Evolutionary conservation across 2,888 invertebrate genomes (phyloP), one percentile per base, ranked within the genome.

Genomic region (Acanthococcus lagerstroemiae): DNA sequence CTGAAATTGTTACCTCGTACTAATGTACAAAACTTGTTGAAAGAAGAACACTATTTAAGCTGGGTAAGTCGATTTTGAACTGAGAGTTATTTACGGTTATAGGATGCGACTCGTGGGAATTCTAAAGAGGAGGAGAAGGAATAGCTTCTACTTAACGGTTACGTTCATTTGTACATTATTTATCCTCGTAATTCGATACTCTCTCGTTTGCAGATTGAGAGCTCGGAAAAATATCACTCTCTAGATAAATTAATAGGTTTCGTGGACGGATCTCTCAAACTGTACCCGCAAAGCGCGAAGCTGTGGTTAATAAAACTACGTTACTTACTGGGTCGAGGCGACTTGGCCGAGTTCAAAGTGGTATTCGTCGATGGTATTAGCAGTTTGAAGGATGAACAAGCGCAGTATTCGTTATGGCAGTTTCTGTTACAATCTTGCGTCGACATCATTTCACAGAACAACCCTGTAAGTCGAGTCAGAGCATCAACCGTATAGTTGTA

Each of bases 351-450:
- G 48, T 60, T 60, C 17, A 60, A 46, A 48, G 19, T 15, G 17
- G 27, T 25, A 25, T 60, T 60, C 21, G 27, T 26, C 46, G 45
- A 15, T 15, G 60, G 48, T 4, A 46, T 19, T 17, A 26, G 48
- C 12, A 46, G 46, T 26, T 26, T 60, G 15, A 60, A 60, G 22
- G 60, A 60, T n/a, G 60, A 60, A 27, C 60, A 48, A 5, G 46
- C 60, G n/a, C 60, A 50, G 26, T 60, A 48, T 60, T 17, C 27
- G 45, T 9, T 60, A 15, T 60, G 60, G 60, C 60, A 60, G 26
- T 48, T 46, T 9, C 26, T 19, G 6, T 21, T 60, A 1, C 26
- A 60, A 19, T 60, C 48, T 46, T 60, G 46, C 15, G 46, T 45
- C 46, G 46, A 45, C 19, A n/a, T 45, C 19, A n/a, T n/a, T n/a